Percentiles rank a stretch among this genome's conserved stretches.
phyloP scores from a whole-genome alignment of 1,140 invertebrate genomes.

The Brachionus manjavacas region DNA sequence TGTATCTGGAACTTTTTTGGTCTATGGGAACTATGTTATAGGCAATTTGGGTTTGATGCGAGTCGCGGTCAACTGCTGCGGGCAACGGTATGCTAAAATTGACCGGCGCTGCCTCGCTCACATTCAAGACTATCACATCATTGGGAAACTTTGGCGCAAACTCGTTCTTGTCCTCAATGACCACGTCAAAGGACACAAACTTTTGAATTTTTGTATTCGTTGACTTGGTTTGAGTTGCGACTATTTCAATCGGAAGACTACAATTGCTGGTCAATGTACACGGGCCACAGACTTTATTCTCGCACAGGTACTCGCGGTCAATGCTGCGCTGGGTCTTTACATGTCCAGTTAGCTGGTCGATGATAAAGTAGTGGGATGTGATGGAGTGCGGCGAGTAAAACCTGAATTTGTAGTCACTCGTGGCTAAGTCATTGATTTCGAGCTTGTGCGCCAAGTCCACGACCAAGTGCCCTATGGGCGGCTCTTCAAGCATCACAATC shows the following conservation, averaged over 20 bases:
- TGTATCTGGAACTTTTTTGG: background rate
- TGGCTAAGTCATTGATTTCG: conserved; percentile 23
- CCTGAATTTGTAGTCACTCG: conserved; percentile 38
- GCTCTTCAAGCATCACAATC: conserved; percentile 12
- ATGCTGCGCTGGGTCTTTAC: conserved; percentile 31
- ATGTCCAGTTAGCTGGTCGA: conserved; percentile 34
- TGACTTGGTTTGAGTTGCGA: background rate
- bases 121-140: conserved; percentile 1
- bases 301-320: conserved; percentile 33
- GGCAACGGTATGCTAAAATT: conserved; percentile 29
- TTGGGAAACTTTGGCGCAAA: conserved; percentile 36
- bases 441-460: conserved; percentile 24
- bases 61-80: conserved; percentile 26
- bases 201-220: background rate
- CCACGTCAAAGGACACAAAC: conserved; percentile 41
- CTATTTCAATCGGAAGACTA: conserved; percentile 37
- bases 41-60: background rate
- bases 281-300: conserved; percentile 35
- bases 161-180: conserved; percentile 39
- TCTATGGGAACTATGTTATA: conserved; percentile 18
- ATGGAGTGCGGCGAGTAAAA: conserved; percentile 40
- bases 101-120: conserved; percentile 16
- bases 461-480: conserved; percentile 8
- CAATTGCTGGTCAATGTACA: conserved; percentile 28
- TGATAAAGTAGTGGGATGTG: conserved; percentile 33